Conservation (phyloP, 2,888 invertebrate genomes). For the Exocentrus adspersus region DNA sequence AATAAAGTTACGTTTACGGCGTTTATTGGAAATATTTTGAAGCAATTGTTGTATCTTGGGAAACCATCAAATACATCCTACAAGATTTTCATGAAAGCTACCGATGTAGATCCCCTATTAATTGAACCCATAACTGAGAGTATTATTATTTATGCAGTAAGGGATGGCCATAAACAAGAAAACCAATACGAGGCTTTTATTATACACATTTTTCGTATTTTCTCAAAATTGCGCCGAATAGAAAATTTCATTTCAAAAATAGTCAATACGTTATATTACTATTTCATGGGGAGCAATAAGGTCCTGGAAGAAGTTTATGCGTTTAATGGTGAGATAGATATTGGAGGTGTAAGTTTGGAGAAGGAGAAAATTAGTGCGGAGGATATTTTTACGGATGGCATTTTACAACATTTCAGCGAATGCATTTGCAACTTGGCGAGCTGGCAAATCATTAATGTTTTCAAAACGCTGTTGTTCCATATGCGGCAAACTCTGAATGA, state of each 20-base stretch:
- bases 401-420: conserved; percentile 53
- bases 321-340: conserved; percentile 39
- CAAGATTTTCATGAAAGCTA: conserved; percentile 51
- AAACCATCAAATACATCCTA: conserved; percentile 48
- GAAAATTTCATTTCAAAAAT: conserved; percentile 58
- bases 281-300: conserved; percentile 33
- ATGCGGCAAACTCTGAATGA: conserved; percentile 50
- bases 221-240: conserved; percentile 57
- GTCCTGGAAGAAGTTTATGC: conserved; percentile 34
- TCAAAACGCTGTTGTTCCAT: conserved; percentile 56
- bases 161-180: conserved; percentile 41
- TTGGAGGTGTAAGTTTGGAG: conserved; percentile 12
- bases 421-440: conserved; percentile 54
- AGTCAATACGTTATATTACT: conserved; percentile 50
- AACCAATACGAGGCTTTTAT: conserved; percentile 52
- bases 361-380: conserved; percentile 38
- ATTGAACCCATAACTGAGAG: conserved; percentile 52
- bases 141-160: conserved; percentile 53
- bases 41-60: conserved; percentile 47
- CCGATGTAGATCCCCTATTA: conserved; percentile 57
- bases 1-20: conserved; percentile 49
- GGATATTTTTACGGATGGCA: conserved; percentile 52
- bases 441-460: conserved; percentile 58
- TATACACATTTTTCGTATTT: conserved; percentile 55
- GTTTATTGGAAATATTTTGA: conserved; percentile 52